These are phyloP conservation scores for Oryzias woworae DNA, from an alignment of 2,113 vertebrate genomes.

Conservation along the genomic window DNA sequence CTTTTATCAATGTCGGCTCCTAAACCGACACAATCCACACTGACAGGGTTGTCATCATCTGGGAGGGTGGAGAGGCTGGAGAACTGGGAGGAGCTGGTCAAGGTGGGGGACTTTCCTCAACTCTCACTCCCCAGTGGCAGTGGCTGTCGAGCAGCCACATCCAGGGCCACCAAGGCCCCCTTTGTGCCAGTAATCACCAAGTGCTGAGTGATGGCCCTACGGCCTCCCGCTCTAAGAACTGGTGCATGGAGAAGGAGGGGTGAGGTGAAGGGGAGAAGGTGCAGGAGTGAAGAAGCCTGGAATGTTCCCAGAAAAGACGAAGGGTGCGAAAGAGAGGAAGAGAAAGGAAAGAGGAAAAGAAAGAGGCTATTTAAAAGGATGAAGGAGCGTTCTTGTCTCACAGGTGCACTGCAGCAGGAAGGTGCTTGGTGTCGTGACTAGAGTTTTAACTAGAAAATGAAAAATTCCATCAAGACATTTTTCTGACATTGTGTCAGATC, in stretches of 20 bases:
- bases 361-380: constrained; percentile 47
- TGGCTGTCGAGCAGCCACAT: constrained; percentile 38
- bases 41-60: constrained; percentile 76
- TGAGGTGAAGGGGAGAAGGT: constrained; percentile 50
- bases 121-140: constrained; percentile 52
- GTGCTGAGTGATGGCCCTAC: constrained; percentile 70
- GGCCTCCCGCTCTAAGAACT: constrained; percentile 66
- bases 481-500: constrained; percentile 16
- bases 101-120: constrained; percentile 60
- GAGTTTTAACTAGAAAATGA: constrained; percentile 40
- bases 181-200: constrained; percentile 76
- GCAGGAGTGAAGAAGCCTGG: constrained; percentile 57
- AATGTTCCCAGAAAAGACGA: constrained; percentile 71
- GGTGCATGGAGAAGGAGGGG: constrained; percentile 26
- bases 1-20: constrained; percentile 59
- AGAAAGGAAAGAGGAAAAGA: constrained; percentile 26
- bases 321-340: constrained; percentile 41
- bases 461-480: constrained; percentile 7
- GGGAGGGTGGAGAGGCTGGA: constrained; percentile 53
- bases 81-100: constrained; percentile 35
- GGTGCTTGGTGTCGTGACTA: constrained; percentile 61
- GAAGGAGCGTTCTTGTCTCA: constrained; percentile 30
- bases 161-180: constrained; percentile 71
- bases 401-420: constrained; percentile 65
- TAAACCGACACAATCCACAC: constrained; percentile 62